Percentiles rank a stretch among this genome's conserved stretches.
phyloP scores from a whole-genome alignment of 2,113 vertebrate species.

The Cynopterus brachyotis region DNA sequence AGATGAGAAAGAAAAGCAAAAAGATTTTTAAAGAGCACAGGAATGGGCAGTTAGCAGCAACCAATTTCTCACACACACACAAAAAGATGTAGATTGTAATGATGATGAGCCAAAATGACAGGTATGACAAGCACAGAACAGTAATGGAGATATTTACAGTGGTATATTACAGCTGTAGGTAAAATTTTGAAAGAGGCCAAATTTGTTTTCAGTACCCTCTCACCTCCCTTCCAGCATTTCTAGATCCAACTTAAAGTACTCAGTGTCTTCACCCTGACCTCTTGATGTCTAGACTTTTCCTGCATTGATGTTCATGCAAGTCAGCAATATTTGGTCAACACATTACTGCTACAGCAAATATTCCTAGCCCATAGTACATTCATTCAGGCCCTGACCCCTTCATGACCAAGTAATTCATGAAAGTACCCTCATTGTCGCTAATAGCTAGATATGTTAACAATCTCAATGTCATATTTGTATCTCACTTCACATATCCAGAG shows the following conservation, averaged over 20 bases:
- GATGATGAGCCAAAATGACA: conserved; percentile 45
- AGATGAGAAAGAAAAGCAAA: not conserved
- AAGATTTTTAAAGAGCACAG: not conserved
- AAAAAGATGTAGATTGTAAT: not conserved
- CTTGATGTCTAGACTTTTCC: not conserved
- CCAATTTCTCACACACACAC: not conserved
- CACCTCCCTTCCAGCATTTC: conserved; percentile 34
- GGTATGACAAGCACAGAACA: conserved; percentile 8
- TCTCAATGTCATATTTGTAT: not conserved
- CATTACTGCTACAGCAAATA: not conserved
- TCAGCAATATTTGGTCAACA: not conserved
- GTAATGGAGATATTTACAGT: conserved; percentile 3
- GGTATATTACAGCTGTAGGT: not conserved
- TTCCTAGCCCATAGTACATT: not conserved
- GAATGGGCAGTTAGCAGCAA: not conserved
- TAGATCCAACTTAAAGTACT: not conserved
- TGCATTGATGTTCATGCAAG: not conserved
- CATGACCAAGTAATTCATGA: not conserved
- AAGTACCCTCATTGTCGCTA: not conserved
- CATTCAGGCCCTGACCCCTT: not conserved
- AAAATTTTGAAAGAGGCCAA: conserved; percentile 19
- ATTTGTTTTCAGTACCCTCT: conserved; percentile 36
- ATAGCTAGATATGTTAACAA: not conserved
- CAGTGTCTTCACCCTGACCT: not conserved
- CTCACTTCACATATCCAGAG: not conserved